phyloP scores from a whole-genome alignment of 2,888 invertebrate genomes.

The Sarcophaga carnaria region DNA sequence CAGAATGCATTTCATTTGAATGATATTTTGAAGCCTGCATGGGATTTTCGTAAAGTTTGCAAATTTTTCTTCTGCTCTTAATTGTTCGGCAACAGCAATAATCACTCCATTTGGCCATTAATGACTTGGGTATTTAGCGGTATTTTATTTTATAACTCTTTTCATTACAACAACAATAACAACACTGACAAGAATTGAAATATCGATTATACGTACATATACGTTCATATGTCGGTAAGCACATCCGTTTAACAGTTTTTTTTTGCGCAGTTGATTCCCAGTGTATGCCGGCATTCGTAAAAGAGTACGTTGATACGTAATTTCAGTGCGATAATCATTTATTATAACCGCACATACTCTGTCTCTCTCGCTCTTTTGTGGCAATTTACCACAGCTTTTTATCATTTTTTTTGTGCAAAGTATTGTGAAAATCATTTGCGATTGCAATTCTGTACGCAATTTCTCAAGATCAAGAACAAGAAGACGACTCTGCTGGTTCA shows the following conservation, averaged over 20 bases:
- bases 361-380: not conserved
- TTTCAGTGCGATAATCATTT: slow-evolving; percentile 54
- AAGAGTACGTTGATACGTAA: slow-evolving; percentile 6
- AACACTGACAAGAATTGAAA: not conserved
- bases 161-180: not conserved
- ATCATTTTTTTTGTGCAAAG: not conserved
- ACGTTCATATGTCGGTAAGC: not conserved
- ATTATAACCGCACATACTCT: not conserved
- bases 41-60: too few relatives aligned
- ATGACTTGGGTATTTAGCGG: slow-evolving; percentile 64
- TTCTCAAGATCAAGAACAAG: slow-evolving; percentile 43
- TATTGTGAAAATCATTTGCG: not conserved
- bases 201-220: not conserved
- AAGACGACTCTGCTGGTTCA: slow-evolving; percentile 28
- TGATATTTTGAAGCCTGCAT: too few relatives aligned
- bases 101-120: slow-evolving; percentile 39
- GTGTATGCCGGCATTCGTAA: slow-evolving; percentile 9
- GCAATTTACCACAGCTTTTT: not conserved
- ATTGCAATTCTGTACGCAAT: slow-evolving; percentile 35
- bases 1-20: too few relatives aligned
- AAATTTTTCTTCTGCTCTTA: too few relatives aligned
- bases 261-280: slow-evolving; percentile 22
- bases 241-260: slow-evolving; percentile 55
- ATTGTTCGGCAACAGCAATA: not conserved
- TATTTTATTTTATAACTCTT: slow-evolving; percentile 37